phyloP scores from a whole-genome alignment of 2,888 invertebrate genomes.

The Bellardia bayeri region DNA sequence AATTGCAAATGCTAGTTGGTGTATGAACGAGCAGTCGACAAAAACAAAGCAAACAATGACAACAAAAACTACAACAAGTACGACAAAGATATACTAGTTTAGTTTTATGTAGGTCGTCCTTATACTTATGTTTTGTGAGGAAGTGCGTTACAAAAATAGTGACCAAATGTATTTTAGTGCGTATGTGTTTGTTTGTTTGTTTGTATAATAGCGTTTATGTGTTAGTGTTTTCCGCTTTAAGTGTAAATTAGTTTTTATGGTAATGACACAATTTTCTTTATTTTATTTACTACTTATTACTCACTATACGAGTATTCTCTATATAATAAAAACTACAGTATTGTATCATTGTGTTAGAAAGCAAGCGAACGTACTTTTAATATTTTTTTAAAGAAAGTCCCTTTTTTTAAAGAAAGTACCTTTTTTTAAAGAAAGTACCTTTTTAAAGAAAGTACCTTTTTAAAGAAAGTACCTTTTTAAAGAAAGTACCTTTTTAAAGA shows the following conservation, averaged over 20 bases:
- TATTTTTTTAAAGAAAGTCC: too few species aligned
- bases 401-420: too few species aligned
- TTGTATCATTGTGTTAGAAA: background rate
- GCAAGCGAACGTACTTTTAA: too few species aligned
- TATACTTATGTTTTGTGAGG: slow-evolving; percentile 36
- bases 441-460: too few species aligned
- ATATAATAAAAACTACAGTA: slow-evolving; percentile 14
- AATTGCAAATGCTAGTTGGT: slow-evolving; percentile 55
- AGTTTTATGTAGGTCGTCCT: slow-evolving; percentile 45
- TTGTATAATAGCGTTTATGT: background rate
- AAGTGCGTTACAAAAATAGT: slow-evolving; percentile 59
- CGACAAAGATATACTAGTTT: slow-evolving; percentile 18
- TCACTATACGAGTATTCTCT: slow-evolving; percentile 6
- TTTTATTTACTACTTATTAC: slow-evolving; percentile 69
- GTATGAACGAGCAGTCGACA: slow-evolving; percentile 19
- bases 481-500: too few species aligned
- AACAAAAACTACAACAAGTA: slow-evolving; percentile 23
- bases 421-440: too few species aligned
- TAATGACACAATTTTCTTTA: slow-evolving; percentile 71
- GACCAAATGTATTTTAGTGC: slow-evolving; percentile 11
- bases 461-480: too few species aligned
- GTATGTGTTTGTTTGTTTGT: slow-evolving; percentile 1
- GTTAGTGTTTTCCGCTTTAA: slow-evolving; percentile 53
- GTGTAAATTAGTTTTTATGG: slow-evolving; percentile 73
- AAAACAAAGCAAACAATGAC: slow-evolving; percentile 27